phyloP scores from a whole-genome alignment of 2,797 vertebrate genomes.

The Threskiornis aethiopicus region DNA sequence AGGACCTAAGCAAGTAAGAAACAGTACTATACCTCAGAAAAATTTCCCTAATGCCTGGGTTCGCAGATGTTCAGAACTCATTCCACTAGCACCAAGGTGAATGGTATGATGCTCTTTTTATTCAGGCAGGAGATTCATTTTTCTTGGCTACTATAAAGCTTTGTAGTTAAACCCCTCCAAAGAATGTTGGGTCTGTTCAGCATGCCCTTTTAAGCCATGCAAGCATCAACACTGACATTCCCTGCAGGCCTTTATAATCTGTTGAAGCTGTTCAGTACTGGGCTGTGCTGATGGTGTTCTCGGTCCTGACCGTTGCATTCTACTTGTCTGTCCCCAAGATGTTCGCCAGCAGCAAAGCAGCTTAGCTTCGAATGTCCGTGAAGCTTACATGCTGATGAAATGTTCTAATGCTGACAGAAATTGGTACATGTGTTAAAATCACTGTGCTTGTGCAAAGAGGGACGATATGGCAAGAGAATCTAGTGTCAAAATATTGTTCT shows the following conservation, averaged over 20 bases:
- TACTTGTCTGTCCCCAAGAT: background rate
- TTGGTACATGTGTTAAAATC: background rate
- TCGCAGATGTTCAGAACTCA: background rate
- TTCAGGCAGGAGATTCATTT: background rate
- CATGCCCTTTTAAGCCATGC: background rate
- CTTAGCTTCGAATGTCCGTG: background rate
- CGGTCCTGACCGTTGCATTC: background rate
- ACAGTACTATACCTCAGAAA: background rate
- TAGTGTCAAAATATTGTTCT: background rate
- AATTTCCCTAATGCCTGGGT: background rate
- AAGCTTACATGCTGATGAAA: background rate
- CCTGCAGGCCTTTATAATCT: background rate
- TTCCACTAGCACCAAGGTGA: background rate
- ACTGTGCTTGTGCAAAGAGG: background rate
- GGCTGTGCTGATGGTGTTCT: background rate
- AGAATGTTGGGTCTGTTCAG: background rate
- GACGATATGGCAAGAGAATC: background rate
- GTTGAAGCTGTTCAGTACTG: background rate
- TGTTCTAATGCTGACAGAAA: background rate
- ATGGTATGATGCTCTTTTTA: background rate
- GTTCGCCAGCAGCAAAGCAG: background rate
- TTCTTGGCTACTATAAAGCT: background rate
- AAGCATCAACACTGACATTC: background rate
- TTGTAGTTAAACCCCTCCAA: background rate
- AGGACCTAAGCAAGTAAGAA: constrained; percentile 78